Conservation (phyloP, 2,888 invertebrate species). For the Lysandra coridon region DNA sequence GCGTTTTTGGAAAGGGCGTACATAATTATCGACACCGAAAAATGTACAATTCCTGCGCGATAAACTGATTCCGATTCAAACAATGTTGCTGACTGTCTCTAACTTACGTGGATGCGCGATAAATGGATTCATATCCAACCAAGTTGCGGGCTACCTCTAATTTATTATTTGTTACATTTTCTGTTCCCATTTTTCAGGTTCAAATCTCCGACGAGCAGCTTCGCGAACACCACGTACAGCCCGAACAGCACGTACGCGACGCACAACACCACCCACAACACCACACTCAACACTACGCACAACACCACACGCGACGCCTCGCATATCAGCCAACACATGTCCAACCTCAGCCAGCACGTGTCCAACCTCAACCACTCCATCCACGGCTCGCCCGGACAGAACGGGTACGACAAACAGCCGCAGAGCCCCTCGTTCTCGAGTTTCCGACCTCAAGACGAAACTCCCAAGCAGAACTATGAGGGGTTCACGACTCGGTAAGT, state of each 20-base stretch:
- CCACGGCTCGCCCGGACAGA: constrained; percentile 38
- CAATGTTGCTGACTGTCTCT: too few relatives aligned
- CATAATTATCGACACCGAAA: too few relatives aligned
- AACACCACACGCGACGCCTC: constrained; percentile 45
- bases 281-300: constrained; percentile 51
- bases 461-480: constrained; percentile 79
- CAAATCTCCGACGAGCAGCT: constrained; percentile 67
- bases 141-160: too few relatives aligned
- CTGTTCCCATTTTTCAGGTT: constrained; percentile 50
- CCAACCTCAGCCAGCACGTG: constrained; percentile 54
- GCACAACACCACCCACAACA: constrained; percentile 49
- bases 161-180: too few relatives aligned
- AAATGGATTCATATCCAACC: too few relatives aligned
- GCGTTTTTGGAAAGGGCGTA: too few relatives aligned
- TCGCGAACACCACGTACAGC: constrained; percentile 70
- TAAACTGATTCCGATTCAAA: too few relatives aligned
- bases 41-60: too few relatives aligned
- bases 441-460: constrained; percentile 67
- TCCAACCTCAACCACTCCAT: constrained; percentile 41
- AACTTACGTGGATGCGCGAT: too few relatives aligned
- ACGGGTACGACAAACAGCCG: constrained; percentile 54
- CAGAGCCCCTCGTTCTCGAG: constrained; percentile 70
- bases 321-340: constrained; percentile 54
- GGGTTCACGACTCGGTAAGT: constrained; percentile 84
- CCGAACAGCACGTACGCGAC: constrained; percentile 68